Conservation (phyloP, 2,797 vertebrate genomes). For the Lithobates sylvaticus region DNA sequence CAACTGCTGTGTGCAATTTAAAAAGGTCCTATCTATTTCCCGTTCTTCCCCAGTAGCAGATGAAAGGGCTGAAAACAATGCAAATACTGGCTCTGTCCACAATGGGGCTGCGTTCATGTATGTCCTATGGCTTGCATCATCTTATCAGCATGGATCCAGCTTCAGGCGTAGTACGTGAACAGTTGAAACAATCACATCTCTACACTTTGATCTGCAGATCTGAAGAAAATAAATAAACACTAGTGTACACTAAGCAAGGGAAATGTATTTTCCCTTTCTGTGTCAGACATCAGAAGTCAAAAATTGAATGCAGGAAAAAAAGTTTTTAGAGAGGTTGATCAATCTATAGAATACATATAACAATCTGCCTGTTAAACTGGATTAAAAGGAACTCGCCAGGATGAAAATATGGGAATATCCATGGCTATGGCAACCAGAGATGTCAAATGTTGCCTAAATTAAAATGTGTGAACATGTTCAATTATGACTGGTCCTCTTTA, state of each 20-base stretch:
- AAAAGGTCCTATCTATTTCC: slow-evolving; percentile 33
- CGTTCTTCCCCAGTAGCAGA: slow-evolving; percentile 13
- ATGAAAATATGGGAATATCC: too few relatives aligned
- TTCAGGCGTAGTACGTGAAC: slow-evolving; percentile 8
- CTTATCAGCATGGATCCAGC: slow-evolving; percentile 47
- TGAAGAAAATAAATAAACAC: slow-evolving; percentile 55
- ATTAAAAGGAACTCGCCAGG: too few relatives aligned
- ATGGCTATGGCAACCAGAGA: too few relatives aligned
- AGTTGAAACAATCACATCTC: slow-evolving; percentile 25
- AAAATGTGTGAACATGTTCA: too few relatives aligned
- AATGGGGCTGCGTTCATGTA: slow-evolving; percentile 3
- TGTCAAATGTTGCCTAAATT: too few relatives aligned
- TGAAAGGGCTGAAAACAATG: slow-evolving; percentile 39
- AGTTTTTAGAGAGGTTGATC: too few relatives aligned
- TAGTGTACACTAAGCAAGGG: neutral
- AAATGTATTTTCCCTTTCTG: slow-evolving; percentile 29
- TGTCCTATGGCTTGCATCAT: neutral
- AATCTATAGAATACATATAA: neutral
- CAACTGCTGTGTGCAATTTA: neutral
- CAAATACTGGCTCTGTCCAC: slow-evolving; percentile 13
- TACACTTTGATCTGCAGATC: slow-evolving; percentile 57
- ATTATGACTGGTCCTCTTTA: too few relatives aligned
- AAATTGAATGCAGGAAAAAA: neutral
- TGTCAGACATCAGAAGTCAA: slow-evolving; percentile 31
- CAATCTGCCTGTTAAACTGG: neutral